phyloP scores from a whole-genome alignment of 1,140 invertebrate species.

The Lordiphosa mommai region DNA sequence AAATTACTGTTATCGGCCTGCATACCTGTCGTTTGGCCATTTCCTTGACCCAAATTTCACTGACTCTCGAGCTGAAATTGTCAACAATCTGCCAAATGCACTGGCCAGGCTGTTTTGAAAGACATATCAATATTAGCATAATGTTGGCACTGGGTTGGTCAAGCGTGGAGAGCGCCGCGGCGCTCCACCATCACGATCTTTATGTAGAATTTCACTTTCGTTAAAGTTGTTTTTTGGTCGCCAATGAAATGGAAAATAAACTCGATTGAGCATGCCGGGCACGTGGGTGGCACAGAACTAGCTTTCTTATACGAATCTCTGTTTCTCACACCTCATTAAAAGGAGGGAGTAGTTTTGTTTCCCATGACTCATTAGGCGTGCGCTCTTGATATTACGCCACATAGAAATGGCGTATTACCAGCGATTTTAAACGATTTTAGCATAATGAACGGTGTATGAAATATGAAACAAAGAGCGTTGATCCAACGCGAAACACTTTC shows the following conservation, averaged over 20 bases:
- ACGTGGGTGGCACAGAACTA: conserved; percentile 62
- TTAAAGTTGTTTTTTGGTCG: conserved; percentile 55
- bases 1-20: conserved; percentile 51
- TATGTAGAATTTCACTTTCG: conserved; percentile 76
- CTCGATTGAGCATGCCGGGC: conserved; percentile 40
- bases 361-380: conserved; percentile 36
- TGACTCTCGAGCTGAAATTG: conserved; percentile 20
- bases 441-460: conserved; percentile 45
- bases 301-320: conserved; percentile 16
- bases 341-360: neutral
- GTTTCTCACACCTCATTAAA: too few species aligned
- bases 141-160: conserved; percentile 56
- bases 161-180: too few species aligned
- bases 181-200: conserved; percentile 47
- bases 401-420: conserved; percentile 28
- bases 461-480: conserved; percentile 41
- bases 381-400: conserved; percentile 49
- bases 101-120: conserved; percentile 9
- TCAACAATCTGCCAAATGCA: conserved; percentile 14
- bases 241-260: conserved; percentile 62
- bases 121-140: conserved; percentile 31
- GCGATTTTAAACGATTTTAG: conserved; percentile 66
- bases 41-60: conserved; percentile 77
- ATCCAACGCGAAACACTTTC: conserved; percentile 33
- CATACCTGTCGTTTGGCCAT: conserved; percentile 65